Conservation (phyloP, 1,140 invertebrate species). For the Habropoda laboriosa region DNA sequence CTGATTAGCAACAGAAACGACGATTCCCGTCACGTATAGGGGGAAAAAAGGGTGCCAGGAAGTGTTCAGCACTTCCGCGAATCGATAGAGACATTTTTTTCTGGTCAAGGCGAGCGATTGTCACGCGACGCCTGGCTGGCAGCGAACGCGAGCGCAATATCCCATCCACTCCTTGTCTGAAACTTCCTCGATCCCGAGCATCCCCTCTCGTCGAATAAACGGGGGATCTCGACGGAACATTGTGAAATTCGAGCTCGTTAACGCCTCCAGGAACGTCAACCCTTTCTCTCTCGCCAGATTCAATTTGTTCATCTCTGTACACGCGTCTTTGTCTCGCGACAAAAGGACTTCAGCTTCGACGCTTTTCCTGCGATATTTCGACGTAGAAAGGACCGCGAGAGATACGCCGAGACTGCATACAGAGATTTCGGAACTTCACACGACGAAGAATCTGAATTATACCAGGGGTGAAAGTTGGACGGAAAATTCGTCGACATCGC, state of each 20-base stretch:
- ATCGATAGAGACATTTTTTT: conserved; percentile 31
- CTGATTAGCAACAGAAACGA: background rate
- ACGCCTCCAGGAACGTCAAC: background rate
- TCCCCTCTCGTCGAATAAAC: too few species aligned
- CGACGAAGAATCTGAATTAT: background rate
- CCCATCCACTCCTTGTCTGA: too few species aligned
- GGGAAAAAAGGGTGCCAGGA: background rate
- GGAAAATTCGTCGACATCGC: background rate
- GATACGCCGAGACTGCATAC: too few species aligned
- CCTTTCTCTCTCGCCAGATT: background rate
- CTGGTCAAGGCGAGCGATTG: background rate
- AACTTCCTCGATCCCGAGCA: background rate
- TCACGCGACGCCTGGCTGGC: background rate
- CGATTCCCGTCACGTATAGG: conserved; percentile 17
- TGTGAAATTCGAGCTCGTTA: background rate
- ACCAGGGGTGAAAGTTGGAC: background rate
- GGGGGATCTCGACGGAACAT: background rate
- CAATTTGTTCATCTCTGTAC: background rate
- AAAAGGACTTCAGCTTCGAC: too few species aligned
- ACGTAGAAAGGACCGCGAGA: too few species aligned
- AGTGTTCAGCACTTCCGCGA: background rate
- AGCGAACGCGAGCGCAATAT: background rate
- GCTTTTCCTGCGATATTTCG: background rate
- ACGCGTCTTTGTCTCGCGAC: background rate
- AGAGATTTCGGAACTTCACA: too few species aligned